Evolutionary conservation across 2,888 invertebrate species (phyloP).

Genomic region (Crepidodera aurea): DNA sequence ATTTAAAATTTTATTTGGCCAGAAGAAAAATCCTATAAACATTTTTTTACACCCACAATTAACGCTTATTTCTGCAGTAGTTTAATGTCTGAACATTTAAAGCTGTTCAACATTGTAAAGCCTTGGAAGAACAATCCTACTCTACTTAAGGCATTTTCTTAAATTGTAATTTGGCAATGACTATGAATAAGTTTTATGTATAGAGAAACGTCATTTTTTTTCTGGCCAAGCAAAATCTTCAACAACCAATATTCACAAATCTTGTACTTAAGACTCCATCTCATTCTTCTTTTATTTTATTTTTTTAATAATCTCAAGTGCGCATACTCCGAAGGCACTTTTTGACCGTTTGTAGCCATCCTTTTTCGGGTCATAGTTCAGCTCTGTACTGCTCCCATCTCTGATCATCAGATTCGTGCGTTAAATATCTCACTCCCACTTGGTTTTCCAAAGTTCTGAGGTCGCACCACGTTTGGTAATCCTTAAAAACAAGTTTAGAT

Average conservation of each 20-base stretch:
- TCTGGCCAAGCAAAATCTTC: not conserved
- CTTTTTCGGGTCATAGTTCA: constrained; percentile 61
- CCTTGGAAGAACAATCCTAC: not conserved
- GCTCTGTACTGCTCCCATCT: constrained; percentile 72
- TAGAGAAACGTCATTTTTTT: not conserved
- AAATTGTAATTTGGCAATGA: not conserved
- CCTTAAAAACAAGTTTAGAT: constrained; percentile 63
- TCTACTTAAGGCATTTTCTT: constrained; percentile 2
- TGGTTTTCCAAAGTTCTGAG: constrained; percentile 85
- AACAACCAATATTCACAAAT: not conserved
- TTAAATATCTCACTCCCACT: constrained; percentile 79
- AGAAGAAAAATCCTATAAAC: not conserved
- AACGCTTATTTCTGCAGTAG: not conserved
- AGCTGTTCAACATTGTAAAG: not conserved
- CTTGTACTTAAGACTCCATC: not conserved
- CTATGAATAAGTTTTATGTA: not conserved
- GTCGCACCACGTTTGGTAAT: constrained; percentile 95
- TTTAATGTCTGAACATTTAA: not conserved
- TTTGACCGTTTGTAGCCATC: constrained; percentile 63
- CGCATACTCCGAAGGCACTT: constrained; percentile 59
- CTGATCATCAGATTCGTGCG: constrained; percentile 93
- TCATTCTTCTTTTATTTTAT: not conserved
- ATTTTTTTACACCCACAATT: not conserved
- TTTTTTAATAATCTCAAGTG: constrained; percentile 43
- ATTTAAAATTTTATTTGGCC: constrained; percentile 3